Conservation (phyloP, 1,140 invertebrate genomes). For the Antheraea mylitta region DNA sequence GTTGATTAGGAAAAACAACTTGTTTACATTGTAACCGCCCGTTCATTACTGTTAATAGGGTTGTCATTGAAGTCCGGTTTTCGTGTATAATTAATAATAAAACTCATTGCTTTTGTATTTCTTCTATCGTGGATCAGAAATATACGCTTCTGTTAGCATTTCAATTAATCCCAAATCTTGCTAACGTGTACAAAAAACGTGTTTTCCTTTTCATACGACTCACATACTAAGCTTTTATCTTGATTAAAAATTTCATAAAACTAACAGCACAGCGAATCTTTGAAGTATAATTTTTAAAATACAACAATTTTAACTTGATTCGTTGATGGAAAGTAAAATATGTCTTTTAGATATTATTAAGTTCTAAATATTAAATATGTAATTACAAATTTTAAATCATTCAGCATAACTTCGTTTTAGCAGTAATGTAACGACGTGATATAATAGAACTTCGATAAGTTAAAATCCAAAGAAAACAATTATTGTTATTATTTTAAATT, state of each 20-base stretch:
- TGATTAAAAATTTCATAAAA: slow-evolving; percentile 22
- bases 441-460: too few species aligned
- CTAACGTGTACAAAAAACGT: background rate
- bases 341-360: too few species aligned
- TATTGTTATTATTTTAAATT: too few species aligned
- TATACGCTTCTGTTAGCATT: background rate
- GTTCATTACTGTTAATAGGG: slow-evolving; percentile 6
- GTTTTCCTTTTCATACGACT: too few species aligned
- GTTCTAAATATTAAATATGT: too few species aligned
- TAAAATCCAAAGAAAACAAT: too few species aligned
- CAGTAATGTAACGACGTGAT: too few species aligned
- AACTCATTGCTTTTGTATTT: background rate
- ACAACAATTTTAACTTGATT: too few species aligned
- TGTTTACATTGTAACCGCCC: slow-evolving; percentile 20
- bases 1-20: slow-evolving; percentile 35
- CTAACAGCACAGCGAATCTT: background rate
- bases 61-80: background rate
- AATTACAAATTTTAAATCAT: too few species aligned
- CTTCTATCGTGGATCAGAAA: background rate
- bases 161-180: slow-evolving; percentile 1
- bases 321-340: too few species aligned
- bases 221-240: slow-evolving; percentile 18
- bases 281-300: background rate
- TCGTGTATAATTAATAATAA: slow-evolving; percentile 2
- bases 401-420: too few species aligned